A percentile compares a stretch with the other conserved stretches of the same genome.
Evolutionary conservation across 2,797 vertebrate genomes (phyloP).

Genomic region (Eleutherodactylus coqui): DNA sequence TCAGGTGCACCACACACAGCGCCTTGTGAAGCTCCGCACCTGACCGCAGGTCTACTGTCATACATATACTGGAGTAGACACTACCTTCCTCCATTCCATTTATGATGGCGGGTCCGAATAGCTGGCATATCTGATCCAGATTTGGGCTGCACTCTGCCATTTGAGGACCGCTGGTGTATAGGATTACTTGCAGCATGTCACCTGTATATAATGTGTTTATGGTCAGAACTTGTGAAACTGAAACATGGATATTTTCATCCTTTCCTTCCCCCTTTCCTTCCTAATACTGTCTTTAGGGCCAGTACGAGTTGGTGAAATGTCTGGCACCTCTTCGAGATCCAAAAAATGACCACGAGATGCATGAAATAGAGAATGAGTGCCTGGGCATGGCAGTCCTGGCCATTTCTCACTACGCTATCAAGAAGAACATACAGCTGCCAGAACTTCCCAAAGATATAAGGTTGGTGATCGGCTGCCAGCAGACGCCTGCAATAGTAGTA

Average conservation of each 20-base stretch:
- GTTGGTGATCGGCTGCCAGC: conserved; percentile 69
- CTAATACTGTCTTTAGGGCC: conserved; percentile 77
- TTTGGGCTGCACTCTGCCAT: no score
- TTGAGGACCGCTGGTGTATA: no score
- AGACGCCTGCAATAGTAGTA: neutral
- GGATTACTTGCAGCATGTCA: neutral
- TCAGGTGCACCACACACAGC: no score
- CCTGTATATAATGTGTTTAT: neutral
- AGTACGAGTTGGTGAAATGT: conserved; percentile 91
- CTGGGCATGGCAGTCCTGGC: conserved; percentile 98
- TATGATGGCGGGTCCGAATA: no score
- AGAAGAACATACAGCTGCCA: conserved; percentile 74
- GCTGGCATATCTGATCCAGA: no score
- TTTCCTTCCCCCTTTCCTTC: no score
- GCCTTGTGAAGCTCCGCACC: no score
- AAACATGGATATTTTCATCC: neutral
- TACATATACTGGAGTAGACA: no score
- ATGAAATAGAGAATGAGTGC: conserved; percentile 96
- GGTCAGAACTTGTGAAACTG: neutral
- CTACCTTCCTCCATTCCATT: no score
- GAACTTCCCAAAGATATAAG: conserved; percentile 86
- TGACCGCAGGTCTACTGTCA: no score
- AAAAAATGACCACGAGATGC: conserved; percentile 84
- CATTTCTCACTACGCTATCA: conserved; percentile 88
- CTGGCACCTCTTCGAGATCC: conserved; percentile 83